phyloP scores from a whole-genome alignment of 1,140 invertebrate species.

The Leptoteleia sp. region DNA sequence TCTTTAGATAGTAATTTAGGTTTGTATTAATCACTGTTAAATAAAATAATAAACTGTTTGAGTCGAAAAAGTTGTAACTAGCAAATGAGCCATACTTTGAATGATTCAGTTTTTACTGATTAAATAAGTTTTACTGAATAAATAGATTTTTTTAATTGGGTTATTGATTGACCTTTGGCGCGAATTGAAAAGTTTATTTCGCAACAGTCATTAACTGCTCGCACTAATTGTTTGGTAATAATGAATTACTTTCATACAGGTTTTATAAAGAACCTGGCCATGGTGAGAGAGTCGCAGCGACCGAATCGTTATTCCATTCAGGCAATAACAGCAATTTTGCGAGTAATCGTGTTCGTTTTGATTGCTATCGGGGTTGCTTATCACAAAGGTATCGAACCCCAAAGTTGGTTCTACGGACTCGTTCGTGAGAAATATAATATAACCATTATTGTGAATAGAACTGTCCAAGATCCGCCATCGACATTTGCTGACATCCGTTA shows the following conservation, averaged over 20 bases:
- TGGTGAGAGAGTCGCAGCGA: constrained; percentile 82
- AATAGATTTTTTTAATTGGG: no score
- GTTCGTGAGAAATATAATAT: constrained; percentile 80
- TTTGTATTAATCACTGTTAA: constrained; percentile 62
- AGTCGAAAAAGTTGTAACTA: no score
- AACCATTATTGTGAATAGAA: constrained; percentile 76
- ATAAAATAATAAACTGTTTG: no score
- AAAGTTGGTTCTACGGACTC: constrained; percentile 83
- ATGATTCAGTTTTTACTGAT: no score
- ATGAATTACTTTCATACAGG: constrained; percentile 69
- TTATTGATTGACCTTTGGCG: no score
- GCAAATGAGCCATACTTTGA: no score
- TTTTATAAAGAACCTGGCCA: constrained; percentile 81
- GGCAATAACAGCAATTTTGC: constrained; percentile 85
- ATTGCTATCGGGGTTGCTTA: constrained; percentile 82
- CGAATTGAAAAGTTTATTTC: no score
- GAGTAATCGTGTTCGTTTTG: constrained; percentile 84
- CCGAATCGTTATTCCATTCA: constrained; percentile 86
- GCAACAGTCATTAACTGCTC: constrained; percentile 12
- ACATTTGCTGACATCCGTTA: no score
- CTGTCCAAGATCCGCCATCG: no score
- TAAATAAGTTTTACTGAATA: no score
- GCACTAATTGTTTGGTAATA: constrained; percentile 25
- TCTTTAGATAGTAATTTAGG: constrained; percentile 82
- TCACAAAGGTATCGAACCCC: constrained; percentile 81